Percentiles rank a stretch among this genome's conserved stretches.
Conservation (phyloP, 2,888 invertebrate species). For the Troides aeacus region DNA sequence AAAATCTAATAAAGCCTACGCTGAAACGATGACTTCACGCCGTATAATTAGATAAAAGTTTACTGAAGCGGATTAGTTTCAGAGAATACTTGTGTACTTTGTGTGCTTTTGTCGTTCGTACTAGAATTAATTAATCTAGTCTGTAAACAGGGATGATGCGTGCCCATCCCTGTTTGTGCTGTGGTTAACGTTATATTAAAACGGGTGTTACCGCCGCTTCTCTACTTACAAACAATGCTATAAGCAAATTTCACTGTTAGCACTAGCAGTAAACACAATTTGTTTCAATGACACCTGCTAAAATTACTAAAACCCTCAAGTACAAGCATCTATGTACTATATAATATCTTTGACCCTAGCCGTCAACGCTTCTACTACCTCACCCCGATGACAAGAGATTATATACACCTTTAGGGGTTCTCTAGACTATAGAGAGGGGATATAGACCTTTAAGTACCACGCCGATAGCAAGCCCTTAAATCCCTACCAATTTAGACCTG, state of each 20-base stretch:
- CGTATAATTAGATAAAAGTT: slow-evolving; percentile 14
- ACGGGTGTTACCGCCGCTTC: neutral
- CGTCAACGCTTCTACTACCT: no score
- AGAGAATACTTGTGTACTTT: slow-evolving; percentile 35
- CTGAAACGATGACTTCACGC: slow-evolving; percentile 5
- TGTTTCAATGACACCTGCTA: neutral
- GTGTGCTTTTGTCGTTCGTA: slow-evolving; percentile 46
- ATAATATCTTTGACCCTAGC: no score
- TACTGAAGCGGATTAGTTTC: slow-evolving; percentile 28
- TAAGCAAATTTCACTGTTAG: slow-evolving; percentile 1
- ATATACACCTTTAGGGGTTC: no score
- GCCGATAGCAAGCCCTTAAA: no score
- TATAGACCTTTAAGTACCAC: no score
- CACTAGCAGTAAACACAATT: neutral
- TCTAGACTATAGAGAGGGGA: no score
- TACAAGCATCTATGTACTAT: no score
- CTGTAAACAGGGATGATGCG: slow-evolving; percentile 66
- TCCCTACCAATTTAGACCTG: no score
- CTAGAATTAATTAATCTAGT: slow-evolving; percentile 67
- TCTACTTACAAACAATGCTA: neutral
- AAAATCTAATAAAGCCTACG: neutral
- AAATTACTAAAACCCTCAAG: no score
- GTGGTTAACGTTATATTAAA: slow-evolving; percentile 45
- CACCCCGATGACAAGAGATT: no score
- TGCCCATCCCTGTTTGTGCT: slow-evolving; percentile 48